Evolutionary conservation across 2,113 vertebrate species (phyloP), one percentile per base, ranked within the genome.

Genomic region (Cavia aperea): DNA sequence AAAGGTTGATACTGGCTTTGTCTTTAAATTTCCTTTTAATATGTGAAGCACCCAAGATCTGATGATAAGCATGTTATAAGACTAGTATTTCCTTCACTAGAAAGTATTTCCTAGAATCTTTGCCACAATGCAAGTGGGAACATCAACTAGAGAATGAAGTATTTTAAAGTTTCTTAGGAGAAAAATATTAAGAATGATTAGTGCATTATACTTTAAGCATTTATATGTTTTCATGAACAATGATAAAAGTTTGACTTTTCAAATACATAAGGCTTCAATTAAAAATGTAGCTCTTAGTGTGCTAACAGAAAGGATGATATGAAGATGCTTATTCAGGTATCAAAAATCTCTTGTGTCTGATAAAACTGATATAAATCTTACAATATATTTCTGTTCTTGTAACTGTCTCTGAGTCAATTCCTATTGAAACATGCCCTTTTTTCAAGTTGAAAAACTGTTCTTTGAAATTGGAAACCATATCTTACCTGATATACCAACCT

Each of bases 231-330:
- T 60, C 58, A 79, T 86, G 4, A 63, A 77, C 7, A 49, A 79
- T 60, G n/a, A 33, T 66, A 72, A 56, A 56, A 39, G 13, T 23
- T 54, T 56, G 43, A 68, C 31, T 77, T 77, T 90, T 84, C 16
- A 88, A 56, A 86, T 58, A 23, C 58, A 60, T 62, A 88, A 9
- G 4, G 21, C 6, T 77, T 73, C 86, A 46, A 70, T 87, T 46
- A 92, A 66, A 70, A n/a, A 31, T 46, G n/a, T 63, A 21, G 2
- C 21, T 94, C 86, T 75, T 63, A 68, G 0, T 86, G 1, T 66
- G 92, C 94, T 96, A 96, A 95, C 97, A 95, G 88, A 97, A 95
- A 95, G 94, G 96, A 92, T 81, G 1, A 2, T 72, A 84, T 89
- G 79, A 96, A 93, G 81, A 81, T 73, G 93, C 60, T 86, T 95